These are phyloP conservation scores for Mus spicilegus DNA, from an alignment of 2,113 vertebrate species.

Conservation along the genomic window DNA sequence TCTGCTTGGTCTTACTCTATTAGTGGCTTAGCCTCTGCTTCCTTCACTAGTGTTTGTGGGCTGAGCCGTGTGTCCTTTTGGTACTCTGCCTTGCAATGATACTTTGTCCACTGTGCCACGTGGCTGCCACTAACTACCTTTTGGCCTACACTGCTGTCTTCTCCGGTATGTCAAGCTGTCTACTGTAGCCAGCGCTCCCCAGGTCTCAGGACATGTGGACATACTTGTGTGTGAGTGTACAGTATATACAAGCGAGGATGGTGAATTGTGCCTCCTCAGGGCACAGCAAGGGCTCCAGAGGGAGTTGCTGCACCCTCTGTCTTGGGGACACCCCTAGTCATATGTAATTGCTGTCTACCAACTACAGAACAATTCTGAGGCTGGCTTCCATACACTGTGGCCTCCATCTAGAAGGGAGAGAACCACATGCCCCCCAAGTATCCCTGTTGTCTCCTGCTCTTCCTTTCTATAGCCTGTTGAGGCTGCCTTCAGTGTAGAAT, in stretches of 20 bases:
- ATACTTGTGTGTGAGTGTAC: too few species aligned
- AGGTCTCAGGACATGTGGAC: background rate
- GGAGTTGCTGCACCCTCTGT: background rate
- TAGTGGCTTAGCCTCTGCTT: background rate
- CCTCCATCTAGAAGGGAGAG: background rate
- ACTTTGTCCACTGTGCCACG: background rate
- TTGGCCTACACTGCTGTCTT: background rate
- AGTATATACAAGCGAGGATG: background rate
- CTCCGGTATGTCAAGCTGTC: background rate
- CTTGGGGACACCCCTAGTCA: too few species aligned
- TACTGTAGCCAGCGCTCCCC: background rate
- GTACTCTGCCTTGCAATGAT: background rate
- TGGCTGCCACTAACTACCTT: background rate
- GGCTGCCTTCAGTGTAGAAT: background rate
- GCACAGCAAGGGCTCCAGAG: background rate
- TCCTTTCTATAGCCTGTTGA: background rate
- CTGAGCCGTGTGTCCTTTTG: background rate
- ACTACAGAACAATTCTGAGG: background rate
- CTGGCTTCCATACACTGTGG: background rate
- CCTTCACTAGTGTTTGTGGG: background rate
- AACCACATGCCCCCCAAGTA: background rate
- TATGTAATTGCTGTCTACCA: background rate
- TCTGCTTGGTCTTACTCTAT: background rate
- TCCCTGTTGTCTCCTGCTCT: background rate
- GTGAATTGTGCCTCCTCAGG: background rate